Evolutionary conservation across 1,140 invertebrate genomes (phyloP).

Genomic region (Papilio dardanus): DNA sequence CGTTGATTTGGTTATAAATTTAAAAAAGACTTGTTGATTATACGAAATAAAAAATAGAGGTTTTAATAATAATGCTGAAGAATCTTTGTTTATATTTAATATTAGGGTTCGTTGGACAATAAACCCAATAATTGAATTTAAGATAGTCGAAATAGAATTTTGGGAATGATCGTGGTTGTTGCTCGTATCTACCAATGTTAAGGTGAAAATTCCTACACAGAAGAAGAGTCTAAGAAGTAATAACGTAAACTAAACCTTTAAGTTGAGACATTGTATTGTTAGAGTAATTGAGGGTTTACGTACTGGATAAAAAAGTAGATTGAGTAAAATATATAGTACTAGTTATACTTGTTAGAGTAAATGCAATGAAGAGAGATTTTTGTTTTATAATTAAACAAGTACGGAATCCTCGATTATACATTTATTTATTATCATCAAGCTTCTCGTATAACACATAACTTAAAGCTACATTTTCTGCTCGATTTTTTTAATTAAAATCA

Average conservation of each 20-base stretch:
- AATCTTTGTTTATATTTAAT: neutral
- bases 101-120: neutral
- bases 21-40: neutral
- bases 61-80: neutral
- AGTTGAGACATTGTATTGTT: too few species aligned
- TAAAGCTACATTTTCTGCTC: neutral
- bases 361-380: neutral
- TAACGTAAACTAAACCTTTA: too few species aligned
- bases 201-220: neutral
- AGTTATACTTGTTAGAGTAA: too few species aligned
- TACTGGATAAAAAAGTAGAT: too few species aligned
- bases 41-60: neutral
- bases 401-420: neutral
- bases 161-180: neutral
- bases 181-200: neutral
- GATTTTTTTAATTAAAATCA: constrained; percentile 23
- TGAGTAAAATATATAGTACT: too few species aligned
- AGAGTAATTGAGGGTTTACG: too few species aligned
- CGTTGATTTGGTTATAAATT: neutral
- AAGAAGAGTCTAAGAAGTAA: too few species aligned
- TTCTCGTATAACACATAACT: neutral
- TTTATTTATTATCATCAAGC: neutral
- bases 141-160: too few species aligned
- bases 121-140: too few species aligned
- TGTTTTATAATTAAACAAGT: constrained; percentile 5